Evolutionary conservation across 2,113 vertebrate species (phyloP).

Genomic region (Hydrochoerus hydrochaeris): DNA sequence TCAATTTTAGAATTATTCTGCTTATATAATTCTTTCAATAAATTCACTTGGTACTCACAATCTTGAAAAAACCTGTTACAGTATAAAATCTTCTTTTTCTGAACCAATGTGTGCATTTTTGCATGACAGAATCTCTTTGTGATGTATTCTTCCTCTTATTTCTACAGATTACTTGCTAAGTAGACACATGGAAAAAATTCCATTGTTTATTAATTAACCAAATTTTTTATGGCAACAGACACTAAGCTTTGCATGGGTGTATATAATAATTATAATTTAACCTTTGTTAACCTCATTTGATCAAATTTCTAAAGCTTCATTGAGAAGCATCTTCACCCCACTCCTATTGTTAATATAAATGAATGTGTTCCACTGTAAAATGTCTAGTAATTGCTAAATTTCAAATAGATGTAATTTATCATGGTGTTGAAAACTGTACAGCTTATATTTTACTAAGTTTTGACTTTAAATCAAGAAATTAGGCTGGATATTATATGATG

Average conservation of each 20-base stretch:
- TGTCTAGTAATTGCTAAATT: not conserved
- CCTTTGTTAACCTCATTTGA: slow-evolving; percentile 8
- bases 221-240: not conserved
- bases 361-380: not conserved
- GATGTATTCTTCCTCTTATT: not conserved
- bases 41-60: not conserved
- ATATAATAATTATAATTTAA: slow-evolving; percentile 6
- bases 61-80: not conserved
- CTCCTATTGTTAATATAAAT: not conserved
- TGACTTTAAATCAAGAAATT: not conserved
- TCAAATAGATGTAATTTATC: not conserved
- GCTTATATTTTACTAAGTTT: not conserved
- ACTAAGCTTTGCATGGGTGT: not conserved
- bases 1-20: slow-evolving; percentile 43
- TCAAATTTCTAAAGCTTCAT: not conserved
- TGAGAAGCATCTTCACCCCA: not conserved
- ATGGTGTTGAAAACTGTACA: slow-evolving; percentile 15
- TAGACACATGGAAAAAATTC: not conserved
- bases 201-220: not conserved
- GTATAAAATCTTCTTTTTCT: not conserved
- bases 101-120: not conserved
- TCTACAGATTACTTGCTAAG: not conserved
- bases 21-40: not conserved
- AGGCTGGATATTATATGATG: not conserved
- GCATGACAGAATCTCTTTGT: not conserved